Conservation (phyloP, 2,888 invertebrate genomes). For the Magallana nippona region DNA sequence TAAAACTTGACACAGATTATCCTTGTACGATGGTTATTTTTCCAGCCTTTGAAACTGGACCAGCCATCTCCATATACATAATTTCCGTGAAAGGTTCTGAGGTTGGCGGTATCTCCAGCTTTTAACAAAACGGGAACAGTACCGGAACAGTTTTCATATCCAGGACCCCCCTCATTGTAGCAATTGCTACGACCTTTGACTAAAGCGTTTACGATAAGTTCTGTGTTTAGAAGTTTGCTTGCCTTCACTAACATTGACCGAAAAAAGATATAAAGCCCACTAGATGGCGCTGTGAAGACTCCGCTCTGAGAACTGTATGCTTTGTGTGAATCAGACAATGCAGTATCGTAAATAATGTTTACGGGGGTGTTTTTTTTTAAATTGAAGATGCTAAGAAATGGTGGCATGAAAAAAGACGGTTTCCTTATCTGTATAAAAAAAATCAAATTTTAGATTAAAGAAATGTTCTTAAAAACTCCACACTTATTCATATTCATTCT, state of each 20-base stretch:
- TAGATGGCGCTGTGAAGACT: not conserved
- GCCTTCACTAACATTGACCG: not conserved
- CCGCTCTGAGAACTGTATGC: not conserved
- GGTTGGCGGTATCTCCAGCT: not conserved
- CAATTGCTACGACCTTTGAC: not conserved
- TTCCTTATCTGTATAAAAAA: not conserved
- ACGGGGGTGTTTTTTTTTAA: not conserved
- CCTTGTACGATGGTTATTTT: not conserved
- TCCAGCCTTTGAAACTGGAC: conserved; percentile 9
- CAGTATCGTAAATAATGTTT: not conserved
- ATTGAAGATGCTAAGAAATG: not conserved
- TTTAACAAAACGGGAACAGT: not conserved
- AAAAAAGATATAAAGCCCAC: not conserved
- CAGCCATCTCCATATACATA: not conserved
- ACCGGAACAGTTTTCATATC: not conserved
- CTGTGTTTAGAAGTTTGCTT: not conserved
- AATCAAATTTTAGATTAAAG: not conserved
- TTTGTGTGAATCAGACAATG: not conserved
- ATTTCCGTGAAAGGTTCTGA: not conserved
- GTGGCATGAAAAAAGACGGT: not conserved
- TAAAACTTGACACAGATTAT: too few relatives aligned
- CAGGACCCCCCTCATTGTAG: not conserved
- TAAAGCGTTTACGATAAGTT: not conserved
- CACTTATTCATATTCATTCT: too few relatives aligned
- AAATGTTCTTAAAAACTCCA: too few relatives aligned